Conservation (phyloP, 2,113 vertebrate species). For the Ptychochromis oligacanthus region DNA sequence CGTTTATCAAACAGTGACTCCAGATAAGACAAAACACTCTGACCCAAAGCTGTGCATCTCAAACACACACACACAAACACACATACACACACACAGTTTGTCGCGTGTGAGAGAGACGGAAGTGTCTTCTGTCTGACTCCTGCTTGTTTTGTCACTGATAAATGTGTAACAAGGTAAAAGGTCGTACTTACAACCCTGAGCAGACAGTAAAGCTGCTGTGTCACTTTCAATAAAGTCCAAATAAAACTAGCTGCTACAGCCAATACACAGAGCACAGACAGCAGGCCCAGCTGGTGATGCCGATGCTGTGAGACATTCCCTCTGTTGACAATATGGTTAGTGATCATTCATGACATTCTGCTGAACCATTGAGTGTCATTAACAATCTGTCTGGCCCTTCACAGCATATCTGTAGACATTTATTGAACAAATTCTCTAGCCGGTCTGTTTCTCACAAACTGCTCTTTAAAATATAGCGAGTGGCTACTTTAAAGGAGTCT, state of each 20-base stretch:
- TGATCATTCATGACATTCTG: constrained; percentile 31
- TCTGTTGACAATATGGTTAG: constrained; percentile 15
- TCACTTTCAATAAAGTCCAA: constrained; percentile 15
- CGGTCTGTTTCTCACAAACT: constrained; percentile 4
- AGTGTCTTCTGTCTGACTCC: constrained; percentile 63
- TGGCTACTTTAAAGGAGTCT: neutral
- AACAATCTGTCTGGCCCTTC: constrained; percentile 34
- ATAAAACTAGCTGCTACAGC: constrained; percentile 23
- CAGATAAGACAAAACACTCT: constrained; percentile 66
- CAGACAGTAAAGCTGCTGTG: constrained; percentile 14
- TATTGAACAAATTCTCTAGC: constrained; percentile 26
- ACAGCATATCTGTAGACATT: constrained; percentile 17
- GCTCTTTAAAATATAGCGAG: constrained; percentile 21
- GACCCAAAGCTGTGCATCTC: constrained; percentile 47
- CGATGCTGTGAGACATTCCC: neutral
- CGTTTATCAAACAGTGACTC: constrained; percentile 55
- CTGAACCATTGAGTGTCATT: constrained; percentile 26
- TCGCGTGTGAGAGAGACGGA: constrained; percentile 52
- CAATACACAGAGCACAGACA: neutral
- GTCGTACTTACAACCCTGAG: constrained; percentile 38
- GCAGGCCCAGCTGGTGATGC: constrained; percentile 23
- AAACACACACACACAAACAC: neutral
- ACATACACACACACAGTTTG: constrained; percentile 41
- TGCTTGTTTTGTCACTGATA: constrained; percentile 65
- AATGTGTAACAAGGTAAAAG: constrained; percentile 56